Conservation (phyloP, 53 echinoderm and acorn worm genomes). For the Luidia sarsii region DNA sequence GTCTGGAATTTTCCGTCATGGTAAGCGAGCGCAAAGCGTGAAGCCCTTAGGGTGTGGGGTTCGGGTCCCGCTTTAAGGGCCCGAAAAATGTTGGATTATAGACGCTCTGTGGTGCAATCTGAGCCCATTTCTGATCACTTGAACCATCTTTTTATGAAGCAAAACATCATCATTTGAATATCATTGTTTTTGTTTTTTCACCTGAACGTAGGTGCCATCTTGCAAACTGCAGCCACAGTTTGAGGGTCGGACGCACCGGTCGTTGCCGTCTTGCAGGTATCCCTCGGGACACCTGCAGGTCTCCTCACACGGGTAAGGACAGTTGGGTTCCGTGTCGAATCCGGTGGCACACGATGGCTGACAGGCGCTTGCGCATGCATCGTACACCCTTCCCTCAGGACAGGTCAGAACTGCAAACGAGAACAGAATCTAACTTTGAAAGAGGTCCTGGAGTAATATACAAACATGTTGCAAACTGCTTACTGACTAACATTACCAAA, state of each 20-base stretch:
- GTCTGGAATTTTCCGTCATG: no score
- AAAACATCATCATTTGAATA: no score
- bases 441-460: no score
- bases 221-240: slow-evolving; percentile 57
- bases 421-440: neutral
- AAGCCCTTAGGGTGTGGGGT: no score
- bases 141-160: no score
- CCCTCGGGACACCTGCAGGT: slow-evolving; percentile 79
- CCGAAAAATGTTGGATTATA: no score
- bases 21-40: no score
- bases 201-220: slow-evolving; percentile 49
- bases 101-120: no score
- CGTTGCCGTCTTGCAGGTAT: slow-evolving; percentile 59
- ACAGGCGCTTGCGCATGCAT: slow-evolving; percentile 69
- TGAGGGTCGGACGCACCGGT: slow-evolving; percentile 47
- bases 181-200: no score
- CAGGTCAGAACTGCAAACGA: slow-evolving; percentile 59
- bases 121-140: no score
- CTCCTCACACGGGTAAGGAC: slow-evolving; percentile 65
- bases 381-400: slow-evolving; percentile 57
- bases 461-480: no score
- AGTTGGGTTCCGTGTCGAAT: slow-evolving; percentile 1
- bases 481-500: neutral
- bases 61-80: no score
- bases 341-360: slow-evolving; percentile 65